These are phyloP conservation scores for Scolanthus callimorphus DNA, from an alignment of 92 coral and sea anemone genomes.

Conservation along the genomic window DNA sequence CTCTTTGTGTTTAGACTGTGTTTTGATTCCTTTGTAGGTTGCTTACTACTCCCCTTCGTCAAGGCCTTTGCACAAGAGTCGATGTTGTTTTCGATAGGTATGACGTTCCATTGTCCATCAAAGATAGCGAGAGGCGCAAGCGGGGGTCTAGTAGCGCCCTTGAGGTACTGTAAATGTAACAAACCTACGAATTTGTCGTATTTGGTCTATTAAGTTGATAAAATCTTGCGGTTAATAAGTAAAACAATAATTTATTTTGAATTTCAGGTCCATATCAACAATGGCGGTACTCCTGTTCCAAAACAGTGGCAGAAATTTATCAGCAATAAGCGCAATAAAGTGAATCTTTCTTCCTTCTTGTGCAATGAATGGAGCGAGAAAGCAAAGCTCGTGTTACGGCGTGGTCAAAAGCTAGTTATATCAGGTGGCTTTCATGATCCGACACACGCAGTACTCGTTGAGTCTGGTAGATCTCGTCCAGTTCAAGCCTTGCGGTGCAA, in stretches of 20 bases:
- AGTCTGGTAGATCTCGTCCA: background rate
- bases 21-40: too few relatives aligned
- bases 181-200: too few relatives aligned
- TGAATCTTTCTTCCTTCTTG: constrained; percentile 30
- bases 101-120: constrained; percentile 21
- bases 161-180: too few relatives aligned
- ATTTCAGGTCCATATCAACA: constrained; percentile 39
- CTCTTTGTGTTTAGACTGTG: too few relatives aligned
- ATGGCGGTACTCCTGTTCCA: constrained; percentile 45
- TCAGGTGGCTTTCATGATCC: constrained; percentile 63
- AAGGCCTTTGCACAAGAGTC: constrained; percentile 17
- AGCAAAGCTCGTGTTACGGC: constrained; percentile 25
- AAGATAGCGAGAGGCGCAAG: constrained; percentile 33
- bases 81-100: constrained; percentile 35
- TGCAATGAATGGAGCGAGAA: constrained; percentile 36
- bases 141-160: constrained; percentile 38
- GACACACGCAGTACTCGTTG: constrained; percentile 28
- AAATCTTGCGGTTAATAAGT: too few relatives aligned
- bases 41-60: constrained; percentile 4
- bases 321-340: constrained; percentile 34
- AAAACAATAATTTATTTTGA: too few relatives aligned
- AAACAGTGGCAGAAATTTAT: constrained; percentile 50
- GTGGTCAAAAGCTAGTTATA: constrained; percentile 48
- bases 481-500: constrained; percentile 5
- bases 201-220: too few relatives aligned